These are phyloP conservation scores for Tholera decimalis DNA, from an alignment of 2,888 invertebrate genomes.

Conservation along the genomic window DNA sequence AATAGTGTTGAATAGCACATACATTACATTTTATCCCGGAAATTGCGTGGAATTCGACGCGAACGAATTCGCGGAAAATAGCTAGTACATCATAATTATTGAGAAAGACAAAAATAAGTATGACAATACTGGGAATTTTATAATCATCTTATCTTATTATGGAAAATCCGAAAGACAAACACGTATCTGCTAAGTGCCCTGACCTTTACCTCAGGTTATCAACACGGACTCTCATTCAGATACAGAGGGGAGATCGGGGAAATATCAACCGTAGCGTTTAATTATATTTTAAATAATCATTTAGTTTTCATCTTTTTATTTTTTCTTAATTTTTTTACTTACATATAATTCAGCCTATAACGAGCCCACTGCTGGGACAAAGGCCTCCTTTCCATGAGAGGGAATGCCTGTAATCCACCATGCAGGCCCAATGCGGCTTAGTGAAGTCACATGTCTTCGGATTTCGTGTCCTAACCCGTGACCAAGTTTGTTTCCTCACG, in stretches of 20 bases:
- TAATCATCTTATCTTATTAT: constrained; percentile 1
- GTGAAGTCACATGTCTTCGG: no score
- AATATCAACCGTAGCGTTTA: background rate
- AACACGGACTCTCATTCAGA: background rate
- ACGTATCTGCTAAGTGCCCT: constrained; percentile 7
- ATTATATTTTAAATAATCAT: background rate
- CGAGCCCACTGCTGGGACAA: no score
- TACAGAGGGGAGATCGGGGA: constrained; percentile 20
- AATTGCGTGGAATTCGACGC: background rate
- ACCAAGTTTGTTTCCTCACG: no score
- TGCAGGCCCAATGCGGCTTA: no score
- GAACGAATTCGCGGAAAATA: no score
- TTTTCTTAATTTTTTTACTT: no score
- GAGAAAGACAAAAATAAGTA: background rate
- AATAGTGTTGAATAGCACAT: no score
- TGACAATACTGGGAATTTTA: constrained; percentile 4
- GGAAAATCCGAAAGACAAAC: constrained; percentile 12
- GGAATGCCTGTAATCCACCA: no score
- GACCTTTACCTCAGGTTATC: constrained; percentile 35
- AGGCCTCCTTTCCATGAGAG: no score
- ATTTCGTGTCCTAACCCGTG: no score
- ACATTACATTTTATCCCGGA: no score
- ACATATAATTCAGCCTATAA: no score
- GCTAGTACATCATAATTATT: background rate
- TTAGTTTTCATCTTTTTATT: background rate